Evolutionary conservation across 2,888 invertebrate genomes (phyloP).

Genomic region (Arctia plantaginis): DNA sequence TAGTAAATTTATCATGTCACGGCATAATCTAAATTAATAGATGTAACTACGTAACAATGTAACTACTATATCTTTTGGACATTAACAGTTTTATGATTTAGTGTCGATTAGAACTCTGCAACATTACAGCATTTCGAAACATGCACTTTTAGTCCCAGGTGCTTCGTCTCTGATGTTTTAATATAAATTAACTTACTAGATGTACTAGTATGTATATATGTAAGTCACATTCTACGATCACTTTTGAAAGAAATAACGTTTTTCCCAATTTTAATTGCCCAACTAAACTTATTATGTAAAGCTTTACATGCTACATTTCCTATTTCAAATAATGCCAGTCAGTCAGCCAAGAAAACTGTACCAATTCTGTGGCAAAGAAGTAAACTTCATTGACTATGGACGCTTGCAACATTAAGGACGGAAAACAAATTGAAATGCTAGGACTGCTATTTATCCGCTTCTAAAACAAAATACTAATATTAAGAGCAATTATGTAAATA

Average conservation of each 20-base stretch:
- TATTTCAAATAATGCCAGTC: too few relatives aligned
- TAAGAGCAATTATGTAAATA: not conserved
- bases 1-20: conserved; percentile 24
- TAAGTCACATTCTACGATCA: too few relatives aligned
- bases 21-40: not conserved
- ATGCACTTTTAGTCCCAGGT: not conserved
- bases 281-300: too few relatives aligned
- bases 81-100: not conserved
- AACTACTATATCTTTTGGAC: not conserved
- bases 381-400: not conserved
- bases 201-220: too few relatives aligned
- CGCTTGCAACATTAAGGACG: not conserved
- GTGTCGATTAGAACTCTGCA: not conserved
- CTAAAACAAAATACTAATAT: not conserved
- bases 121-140: not conserved
- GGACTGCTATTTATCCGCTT: not conserved
- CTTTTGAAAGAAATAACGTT: too few relatives aligned
- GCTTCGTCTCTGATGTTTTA: not conserved
- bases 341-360: not conserved
- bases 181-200: not conserved
- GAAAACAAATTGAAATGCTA: not conserved
- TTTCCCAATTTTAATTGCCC: too few relatives aligned
- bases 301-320: too few relatives aligned
- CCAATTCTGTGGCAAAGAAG: not conserved
- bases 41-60: not conserved